Evolutionary conservation across 1,140 invertebrate genomes (phyloP).

Genomic region (Drosophila pandora): DNA sequence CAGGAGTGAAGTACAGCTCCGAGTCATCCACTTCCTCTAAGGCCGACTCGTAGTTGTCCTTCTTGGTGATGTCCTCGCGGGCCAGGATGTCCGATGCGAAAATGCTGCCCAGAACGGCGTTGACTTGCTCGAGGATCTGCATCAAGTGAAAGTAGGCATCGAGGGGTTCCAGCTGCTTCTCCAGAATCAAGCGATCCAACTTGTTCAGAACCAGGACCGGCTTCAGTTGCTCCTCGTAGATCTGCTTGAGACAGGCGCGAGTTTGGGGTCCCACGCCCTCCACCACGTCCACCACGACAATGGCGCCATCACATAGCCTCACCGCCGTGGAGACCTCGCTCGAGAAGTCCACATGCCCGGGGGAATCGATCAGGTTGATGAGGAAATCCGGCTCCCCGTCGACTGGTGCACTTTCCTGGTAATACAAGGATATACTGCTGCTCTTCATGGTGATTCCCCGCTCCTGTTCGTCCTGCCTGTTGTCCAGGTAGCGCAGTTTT

Average conservation of each 20-base stretch:
- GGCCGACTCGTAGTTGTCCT: slow-evolving; percentile 90
- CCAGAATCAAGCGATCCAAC: slow-evolving; percentile 96
- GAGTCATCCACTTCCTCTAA: slow-evolving; percentile 95
- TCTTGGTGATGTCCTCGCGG: slow-evolving; percentile 84
- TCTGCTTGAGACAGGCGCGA: slow-evolving; percentile 93
- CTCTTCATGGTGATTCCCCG: slow-evolving; percentile 99
- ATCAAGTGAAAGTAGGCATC: slow-evolving; percentile 95
- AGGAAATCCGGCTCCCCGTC: slow-evolving; percentile 87
- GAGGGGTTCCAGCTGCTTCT: slow-evolving; percentile 93
- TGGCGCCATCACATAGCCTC: slow-evolving; percentile 97
- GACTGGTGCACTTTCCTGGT: slow-evolving; percentile 83
- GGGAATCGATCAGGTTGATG: slow-evolving; percentile 98
- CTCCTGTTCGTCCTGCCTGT: slow-evolving; percentile 97
- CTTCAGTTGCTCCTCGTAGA: slow-evolving; percentile 94
- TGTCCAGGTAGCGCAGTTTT: slow-evolving; percentile 96
- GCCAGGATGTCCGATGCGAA: slow-evolving; percentile 93
- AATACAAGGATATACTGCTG: slow-evolving; percentile 95
- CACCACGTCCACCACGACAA: slow-evolving; percentile 98
- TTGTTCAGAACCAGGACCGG: slow-evolving; percentile 98
- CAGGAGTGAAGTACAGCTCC: slow-evolving; percentile 95
- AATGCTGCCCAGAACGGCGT: slow-evolving; percentile 95
- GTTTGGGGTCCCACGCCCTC: slow-evolving; percentile 97
- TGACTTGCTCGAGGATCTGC: slow-evolving; percentile 96
- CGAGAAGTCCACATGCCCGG: slow-evolving; percentile 99
- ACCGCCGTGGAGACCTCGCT: slow-evolving; percentile 98